Evolutionary conservation across 2,888 invertebrate species (phyloP), one percentile per base, ranked within the genome.

Genomic region (Chorisops tibialis): DNA sequence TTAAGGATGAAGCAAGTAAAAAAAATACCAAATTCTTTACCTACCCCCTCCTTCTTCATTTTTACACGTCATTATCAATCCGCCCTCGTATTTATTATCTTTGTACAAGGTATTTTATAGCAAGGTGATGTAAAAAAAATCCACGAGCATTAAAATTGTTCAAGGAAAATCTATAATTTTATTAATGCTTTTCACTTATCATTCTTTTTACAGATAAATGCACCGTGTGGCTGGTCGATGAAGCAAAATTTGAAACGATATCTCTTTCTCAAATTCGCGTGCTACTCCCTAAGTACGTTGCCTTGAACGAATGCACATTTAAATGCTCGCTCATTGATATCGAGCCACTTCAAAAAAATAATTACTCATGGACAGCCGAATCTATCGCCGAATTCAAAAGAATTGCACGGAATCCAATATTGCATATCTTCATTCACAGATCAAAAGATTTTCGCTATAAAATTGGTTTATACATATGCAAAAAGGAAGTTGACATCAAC

Each of bases 171-270:
- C n/a, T n/a, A n/a, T n/a, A n/a, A n/a, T n/a, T n/a, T n/a, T n/a
- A n/a, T n/a, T n/a, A n/a, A n/a, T n/a, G n/a, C n/a, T n/a, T 22
- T 6, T 12, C 9, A 5, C 19, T n/a, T 6, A 16, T 12, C 16
- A 7, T 21, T n/a, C 4, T 43, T 62, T 59, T 19, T n/a, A n/a
- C 52, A 58, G 50, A 21, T 11, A 37, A 59, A 6, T 47, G 21
- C 16, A 30, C 63, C 0, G 70, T 77, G 16, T 74, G 70, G 30
- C 68, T 77, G 12, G 74, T 76, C 4, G 93, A 93, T 71, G 81
- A 83, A 65, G 89, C 86, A 0, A 75, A 75, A 38, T 76, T 78
- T 1, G 83, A 86, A 69, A 79, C 76, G 0, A 79, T 88, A 0
- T 72, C 76, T 0, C 70, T 77, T 45, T 70, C 76, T 1, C 73